phyloP scores from a whole-genome alignment of 1,140 invertebrate genomes.

The Cherax destructor region DNA sequence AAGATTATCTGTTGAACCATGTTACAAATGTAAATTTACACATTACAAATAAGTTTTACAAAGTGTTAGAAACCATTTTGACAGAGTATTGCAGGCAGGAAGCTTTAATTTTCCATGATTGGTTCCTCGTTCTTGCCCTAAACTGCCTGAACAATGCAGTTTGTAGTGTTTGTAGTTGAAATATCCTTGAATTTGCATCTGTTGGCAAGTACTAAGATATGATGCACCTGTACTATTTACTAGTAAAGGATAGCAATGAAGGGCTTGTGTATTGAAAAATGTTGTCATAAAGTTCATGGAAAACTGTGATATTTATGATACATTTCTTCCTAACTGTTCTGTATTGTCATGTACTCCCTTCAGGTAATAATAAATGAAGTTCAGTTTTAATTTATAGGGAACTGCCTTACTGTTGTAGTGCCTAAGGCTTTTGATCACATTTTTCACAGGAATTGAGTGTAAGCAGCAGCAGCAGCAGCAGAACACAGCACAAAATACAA shows the following conservation, averaged over 20 bases:
- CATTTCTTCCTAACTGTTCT: not conserved
- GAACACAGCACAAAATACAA: constrained; percentile 7
- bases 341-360: not conserved
- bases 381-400: not conserved
- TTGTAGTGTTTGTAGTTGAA: not conserved
- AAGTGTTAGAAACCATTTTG: no score
- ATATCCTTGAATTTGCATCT: not conserved
- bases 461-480: not conserved
- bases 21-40: no score
- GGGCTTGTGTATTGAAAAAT: not conserved
- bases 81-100: not conserved
- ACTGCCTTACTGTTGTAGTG: not conserved
- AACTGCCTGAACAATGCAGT: not conserved
- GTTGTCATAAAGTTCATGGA: not conserved
- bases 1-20: no score
- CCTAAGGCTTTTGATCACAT: constrained; percentile 6
- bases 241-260: not conserved
- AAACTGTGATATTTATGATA: not conserved
- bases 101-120: not conserved
- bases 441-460: not conserved
- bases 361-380: not conserved
- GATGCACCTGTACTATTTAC: not conserved
- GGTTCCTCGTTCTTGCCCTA: not conserved
- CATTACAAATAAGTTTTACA: no score
- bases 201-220: not conserved